Evolutionary conservation across 92 coral and sea anemone species (phyloP), one percentile per base, ranked within the genome.

Genomic region (Epizoanthus fatuus): DNA sequence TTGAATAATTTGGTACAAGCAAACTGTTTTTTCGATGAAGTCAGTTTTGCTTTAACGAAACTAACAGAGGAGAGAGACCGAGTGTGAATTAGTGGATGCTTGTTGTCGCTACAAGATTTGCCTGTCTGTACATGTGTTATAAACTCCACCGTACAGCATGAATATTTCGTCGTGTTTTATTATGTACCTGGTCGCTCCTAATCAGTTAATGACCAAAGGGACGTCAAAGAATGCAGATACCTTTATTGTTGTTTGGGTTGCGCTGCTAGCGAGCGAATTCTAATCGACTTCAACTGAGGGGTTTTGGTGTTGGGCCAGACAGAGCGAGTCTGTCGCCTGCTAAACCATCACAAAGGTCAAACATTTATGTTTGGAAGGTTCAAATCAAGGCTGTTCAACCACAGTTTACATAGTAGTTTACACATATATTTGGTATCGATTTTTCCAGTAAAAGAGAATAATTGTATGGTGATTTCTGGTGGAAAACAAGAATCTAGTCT

Each of bases 81-180:
- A 40, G 22, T 3, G 10, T 11, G 5, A 40, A 13, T 29, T 11
- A 56, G 14, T 53, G 64, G 44, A 64, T 49, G 39, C 42, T 59
- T 42, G 44, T 64, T 17, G 45, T 77, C 82, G 82, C 38, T 45
- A 59, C 15, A 64, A 12, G 42, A 49, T 42, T 40, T 77, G 63
- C 82, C 82, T 77, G 82, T 69, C 57, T 32, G 59, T 60, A 60
- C 71, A 77, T 77, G 82, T 77, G 81, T 74, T 54, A 47, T 22
- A 47, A 35, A 17, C 42, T 7, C 80, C 16, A 20, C 64, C 16
- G 32, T 19, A 25, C 32, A 19, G 65, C 4, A 16, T 8, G 45
- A 62, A 58, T 54, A 76, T 60, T 77, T 77, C 57, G 70, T 40
- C 81, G 69, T 60, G 47, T 19, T 77, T 20, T 60, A 10, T 59